Percentiles rank a stretch among this genome's conserved stretches.
Evolutionary conservation across 1,140 invertebrate genomes (phyloP).

Genomic region (Formica selysi): DNA sequence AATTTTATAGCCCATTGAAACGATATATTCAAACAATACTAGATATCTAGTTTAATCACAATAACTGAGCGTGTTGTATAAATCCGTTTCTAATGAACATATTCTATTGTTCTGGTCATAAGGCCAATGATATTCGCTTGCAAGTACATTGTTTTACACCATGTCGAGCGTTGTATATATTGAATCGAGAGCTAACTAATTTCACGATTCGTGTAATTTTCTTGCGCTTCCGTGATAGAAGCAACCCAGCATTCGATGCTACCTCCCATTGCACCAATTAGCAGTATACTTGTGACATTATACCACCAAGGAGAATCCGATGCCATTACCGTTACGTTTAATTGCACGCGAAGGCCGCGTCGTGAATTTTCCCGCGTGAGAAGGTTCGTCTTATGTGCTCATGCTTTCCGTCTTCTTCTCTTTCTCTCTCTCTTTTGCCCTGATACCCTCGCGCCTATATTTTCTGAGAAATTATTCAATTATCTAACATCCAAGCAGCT

Average conservation of each 20-base stretch:
- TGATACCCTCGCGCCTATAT: slow-evolving; percentile 40
- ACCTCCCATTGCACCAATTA: slow-evolving; percentile 42
- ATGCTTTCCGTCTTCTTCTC: slow-evolving; percentile 4
- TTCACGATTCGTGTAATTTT: slow-evolving; percentile 40
- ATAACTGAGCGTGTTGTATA: neutral
- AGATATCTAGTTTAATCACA: neutral
- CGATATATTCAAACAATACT: neutral
- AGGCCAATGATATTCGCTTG: neutral
- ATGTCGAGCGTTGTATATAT: slow-evolving; percentile 8
- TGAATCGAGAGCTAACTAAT: slow-evolving; percentile 23
- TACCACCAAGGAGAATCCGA: slow-evolving; percentile 40
- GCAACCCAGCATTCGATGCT: neutral
- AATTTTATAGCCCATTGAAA: too few species aligned
- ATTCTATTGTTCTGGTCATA: neutral
- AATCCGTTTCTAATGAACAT: slow-evolving; percentile 33
- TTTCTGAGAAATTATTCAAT: slow-evolving; percentile 75
- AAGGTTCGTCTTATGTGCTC: slow-evolving; percentile 8
- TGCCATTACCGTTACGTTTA: slow-evolving; percentile 78
- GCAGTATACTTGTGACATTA: neutral
- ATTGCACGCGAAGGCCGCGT: slow-evolving; percentile 66
- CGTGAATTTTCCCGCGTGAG: slow-evolving; percentile 1
- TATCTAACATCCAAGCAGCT: slow-evolving; percentile 65
- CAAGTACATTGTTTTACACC: neutral
- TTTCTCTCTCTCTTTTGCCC: neutral
- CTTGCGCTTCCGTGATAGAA: slow-evolving; percentile 42